Percentiles rank a stretch among this genome's conserved stretches.
phyloP scores from a whole-genome alignment of 2,797 vertebrate genomes.

The Ataeniobius toweri region DNA sequence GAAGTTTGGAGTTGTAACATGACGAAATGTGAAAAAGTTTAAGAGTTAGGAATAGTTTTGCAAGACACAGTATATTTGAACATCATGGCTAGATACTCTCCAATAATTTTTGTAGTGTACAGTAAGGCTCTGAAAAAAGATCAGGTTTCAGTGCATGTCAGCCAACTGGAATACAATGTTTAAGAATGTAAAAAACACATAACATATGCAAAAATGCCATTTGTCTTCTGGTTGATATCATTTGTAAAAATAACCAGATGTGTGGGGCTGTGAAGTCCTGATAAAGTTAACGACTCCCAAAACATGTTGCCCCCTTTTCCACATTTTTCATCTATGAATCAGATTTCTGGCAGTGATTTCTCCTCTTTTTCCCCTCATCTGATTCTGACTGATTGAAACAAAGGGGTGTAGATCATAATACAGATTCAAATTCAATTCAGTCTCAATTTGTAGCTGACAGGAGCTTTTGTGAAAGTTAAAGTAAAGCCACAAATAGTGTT shows the following conservation, averaged over 20 bases:
- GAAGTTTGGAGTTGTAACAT: no score
- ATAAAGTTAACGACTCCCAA: constrained; percentile 11
- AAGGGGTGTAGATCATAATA: neutral
- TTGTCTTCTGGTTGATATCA: constrained; percentile 18
- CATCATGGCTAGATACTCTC: no score
- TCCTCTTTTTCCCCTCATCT: constrained; percentile 12
- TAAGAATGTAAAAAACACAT: neutral
- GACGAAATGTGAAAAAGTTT: no score
- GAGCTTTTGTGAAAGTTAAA: constrained; percentile 6
- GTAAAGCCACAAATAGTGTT: neutral
- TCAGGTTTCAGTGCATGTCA: neutral
- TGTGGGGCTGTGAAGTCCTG: constrained; percentile 12
- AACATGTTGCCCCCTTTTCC: constrained; percentile 34
- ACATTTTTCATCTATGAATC: constrained; percentile 55
- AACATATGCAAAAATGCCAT: neutral
- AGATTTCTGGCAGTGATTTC: constrained; percentile 33
- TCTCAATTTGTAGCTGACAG: neutral
- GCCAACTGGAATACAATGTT: neutral
- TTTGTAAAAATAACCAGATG: constrained; percentile 10
- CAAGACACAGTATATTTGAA: no score
- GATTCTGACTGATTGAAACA: constrained; percentile 20
- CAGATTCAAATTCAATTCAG: neutral
- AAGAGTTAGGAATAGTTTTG: no score
- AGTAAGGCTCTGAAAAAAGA: neutral
- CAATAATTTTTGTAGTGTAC: neutral